These are phyloP conservation scores for Idaea straminata DNA, from an alignment of 2,888 invertebrate genomes.

Conservation along the genomic window DNA sequence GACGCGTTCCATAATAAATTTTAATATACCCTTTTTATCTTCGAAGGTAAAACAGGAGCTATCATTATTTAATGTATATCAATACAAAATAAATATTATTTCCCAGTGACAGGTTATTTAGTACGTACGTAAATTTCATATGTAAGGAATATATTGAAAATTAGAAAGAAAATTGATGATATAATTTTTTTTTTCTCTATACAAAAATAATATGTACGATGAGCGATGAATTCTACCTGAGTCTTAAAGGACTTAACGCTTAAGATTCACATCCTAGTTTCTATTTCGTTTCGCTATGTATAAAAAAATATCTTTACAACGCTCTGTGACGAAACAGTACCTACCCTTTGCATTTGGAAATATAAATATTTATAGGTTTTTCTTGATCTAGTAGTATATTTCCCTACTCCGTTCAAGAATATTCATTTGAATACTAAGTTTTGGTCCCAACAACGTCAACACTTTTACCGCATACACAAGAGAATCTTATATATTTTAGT, in stretches of 20 bases:
- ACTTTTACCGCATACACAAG: not conserved
- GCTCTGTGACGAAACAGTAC: not conserved
- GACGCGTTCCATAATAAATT: slow-evolving; percentile 55
- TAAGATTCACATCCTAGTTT: not conserved
- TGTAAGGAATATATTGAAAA: not conserved
- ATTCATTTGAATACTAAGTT: not conserved
- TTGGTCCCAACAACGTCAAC: not conserved
- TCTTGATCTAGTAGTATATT: not conserved
- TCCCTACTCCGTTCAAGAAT: not conserved
- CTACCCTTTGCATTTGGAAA: not conserved
- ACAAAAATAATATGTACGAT: not conserved
- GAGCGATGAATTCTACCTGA: not conserved
- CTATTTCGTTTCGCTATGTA: not conserved
- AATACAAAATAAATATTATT: not conserved
- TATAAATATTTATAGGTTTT: not conserved
- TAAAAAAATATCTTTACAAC: not conserved
- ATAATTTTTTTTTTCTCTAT: not conserved
- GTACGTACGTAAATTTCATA: not conserved
- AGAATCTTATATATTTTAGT: not conserved
- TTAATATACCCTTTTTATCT: slow-evolving; percentile 60
- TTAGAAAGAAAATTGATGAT: too few species aligned
- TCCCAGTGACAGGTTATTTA: not conserved
- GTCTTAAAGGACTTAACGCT: not conserved
- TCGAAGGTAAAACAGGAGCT: slow-evolving; percentile 30
- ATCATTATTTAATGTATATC: slow-evolving; percentile 18